Evolutionary conservation across 2,888 invertebrate genomes (phyloP), one percentile per base, ranked within the genome.

Genomic region (Microplitis deprimator): DNA sequence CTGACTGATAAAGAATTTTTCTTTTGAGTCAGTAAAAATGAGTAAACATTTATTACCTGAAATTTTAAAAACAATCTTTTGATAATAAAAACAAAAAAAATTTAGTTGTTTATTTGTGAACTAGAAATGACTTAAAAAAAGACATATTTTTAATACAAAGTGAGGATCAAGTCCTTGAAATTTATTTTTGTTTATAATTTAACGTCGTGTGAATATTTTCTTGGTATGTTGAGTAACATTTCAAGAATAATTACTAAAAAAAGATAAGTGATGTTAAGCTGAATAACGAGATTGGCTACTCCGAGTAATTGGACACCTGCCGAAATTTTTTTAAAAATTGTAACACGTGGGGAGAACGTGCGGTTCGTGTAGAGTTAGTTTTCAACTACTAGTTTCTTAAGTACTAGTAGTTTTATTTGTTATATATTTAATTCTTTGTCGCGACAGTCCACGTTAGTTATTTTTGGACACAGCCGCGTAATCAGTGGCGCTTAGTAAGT

Each of bases 341-440:
- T 71, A 38, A 16, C 71, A 71, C 71, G 61, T 71, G 71, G 71
- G 20, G 16, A 71, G 62, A 71, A 60, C 61, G 71, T 71, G 71
- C 17, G 20, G 1, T 29, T 29, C 29, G 3, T 29, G 29, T 29
- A 29, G 29, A 29, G 29, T 20, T 20, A 20, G 20, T 29, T 29
- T 29, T 3, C 29, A 29, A 29, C 29, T 29, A 29, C 29, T 29
- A 29, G 29, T 29, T 29, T 29, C 29, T 29, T 29, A 2, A 3
- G 29, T 29, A 29, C 29, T 29, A 29, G 29, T 29, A 29, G 29
- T 29, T 29, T 29, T 29, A 4, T 29, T 29, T 29, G 29, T 29
- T 29, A 29, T 29, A 29, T 71, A 8, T 17, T 39, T 39, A 38
- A 71, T 61, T 38, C 39, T 38, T 60, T 10, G 17, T 61, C 71